Conservation (phyloP, 2,888 invertebrate genomes). For the Pimpla rufipes region DNA sequence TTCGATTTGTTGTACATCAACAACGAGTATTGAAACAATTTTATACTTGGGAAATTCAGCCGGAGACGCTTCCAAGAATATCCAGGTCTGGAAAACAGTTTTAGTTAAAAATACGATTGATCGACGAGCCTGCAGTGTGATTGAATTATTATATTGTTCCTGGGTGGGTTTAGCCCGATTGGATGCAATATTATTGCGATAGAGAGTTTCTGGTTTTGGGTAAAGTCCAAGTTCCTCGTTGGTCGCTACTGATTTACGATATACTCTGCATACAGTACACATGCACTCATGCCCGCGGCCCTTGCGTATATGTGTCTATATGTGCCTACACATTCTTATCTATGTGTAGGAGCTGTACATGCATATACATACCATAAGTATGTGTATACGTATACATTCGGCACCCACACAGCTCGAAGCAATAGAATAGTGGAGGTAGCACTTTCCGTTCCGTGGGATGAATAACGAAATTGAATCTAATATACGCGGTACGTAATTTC, state of each 20-base stretch:
- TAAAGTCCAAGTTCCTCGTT: constrained; percentile 61
- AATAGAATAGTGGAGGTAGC: constrained; percentile 47
- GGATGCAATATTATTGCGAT: constrained; percentile 65
- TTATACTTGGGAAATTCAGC: too few relatives aligned
- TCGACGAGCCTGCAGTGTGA: constrained; percentile 31
- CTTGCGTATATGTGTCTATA: too few relatives aligned
- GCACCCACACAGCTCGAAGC: not conserved
- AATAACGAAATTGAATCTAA: constrained; percentile 69
- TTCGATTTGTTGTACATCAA: too few relatives aligned
- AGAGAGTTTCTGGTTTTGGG: constrained; percentile 61
- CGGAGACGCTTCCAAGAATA: too few relatives aligned
- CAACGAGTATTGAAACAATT: too few relatives aligned
- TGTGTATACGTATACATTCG: constrained; percentile 14
- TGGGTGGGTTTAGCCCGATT: constrained; percentile 44
- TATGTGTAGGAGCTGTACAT: not conserved
- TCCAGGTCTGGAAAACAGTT: not conserved
- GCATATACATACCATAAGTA: not conserved
- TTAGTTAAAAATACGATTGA: constrained; percentile 7
- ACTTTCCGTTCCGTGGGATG: constrained; percentile 65
- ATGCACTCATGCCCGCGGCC: not conserved
- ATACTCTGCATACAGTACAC: constrained; percentile 21
- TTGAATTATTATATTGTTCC: constrained; percentile 59
- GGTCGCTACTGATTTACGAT: constrained; percentile 60
- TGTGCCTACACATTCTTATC: not conserved
- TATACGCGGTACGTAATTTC: constrained; percentile 68